These are phyloP conservation scores for Spodoptera litura DNA, from an alignment of 1,140 invertebrate species.

Conservation along the genomic window DNA sequence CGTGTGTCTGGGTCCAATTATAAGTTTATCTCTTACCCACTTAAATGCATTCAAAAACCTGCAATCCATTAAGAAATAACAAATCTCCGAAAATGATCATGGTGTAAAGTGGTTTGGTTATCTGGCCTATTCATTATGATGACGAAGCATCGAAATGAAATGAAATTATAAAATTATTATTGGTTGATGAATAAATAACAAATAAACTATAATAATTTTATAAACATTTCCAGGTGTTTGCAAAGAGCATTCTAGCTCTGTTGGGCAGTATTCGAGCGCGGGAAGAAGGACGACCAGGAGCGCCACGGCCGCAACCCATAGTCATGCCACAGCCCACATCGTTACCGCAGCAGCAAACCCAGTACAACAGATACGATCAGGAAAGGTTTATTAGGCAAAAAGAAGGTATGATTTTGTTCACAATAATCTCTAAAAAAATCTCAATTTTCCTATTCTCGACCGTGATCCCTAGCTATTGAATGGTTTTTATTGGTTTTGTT, in stretches of 20 bases:
- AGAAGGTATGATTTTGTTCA: slow-evolving; percentile 87
- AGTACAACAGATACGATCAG: slow-evolving; percentile 99
- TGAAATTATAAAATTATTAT: no score
- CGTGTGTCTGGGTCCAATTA: not conserved
- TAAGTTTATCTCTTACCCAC: no score
- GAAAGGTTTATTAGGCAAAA: slow-evolving; percentile 97
- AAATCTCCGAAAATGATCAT: no score
- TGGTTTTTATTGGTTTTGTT: no score
- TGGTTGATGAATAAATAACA: no score
- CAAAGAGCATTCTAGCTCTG: slow-evolving; percentile 97
- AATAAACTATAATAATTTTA: not conserved
- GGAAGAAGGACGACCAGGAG: slow-evolving; percentile 93
- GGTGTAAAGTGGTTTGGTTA: no score
- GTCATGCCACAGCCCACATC: slow-evolving; percentile 90
- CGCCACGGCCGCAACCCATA: slow-evolving; percentile 88
- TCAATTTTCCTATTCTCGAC: not conserved
- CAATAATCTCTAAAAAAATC: no score
- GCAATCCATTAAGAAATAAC: no score
- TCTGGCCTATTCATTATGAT: no score
- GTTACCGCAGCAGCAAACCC: slow-evolving; percentile 88
- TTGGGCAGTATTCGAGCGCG: slow-evolving; percentile 96
- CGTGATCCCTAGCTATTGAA: no score
- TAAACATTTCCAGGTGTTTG: slow-evolving; percentile 90
- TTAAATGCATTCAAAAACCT: no score
- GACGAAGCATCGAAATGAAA: no score